Evolutionary conservation across 2,888 invertebrate species (phyloP).

Genomic region (Carterocephalus palaemon): DNA sequence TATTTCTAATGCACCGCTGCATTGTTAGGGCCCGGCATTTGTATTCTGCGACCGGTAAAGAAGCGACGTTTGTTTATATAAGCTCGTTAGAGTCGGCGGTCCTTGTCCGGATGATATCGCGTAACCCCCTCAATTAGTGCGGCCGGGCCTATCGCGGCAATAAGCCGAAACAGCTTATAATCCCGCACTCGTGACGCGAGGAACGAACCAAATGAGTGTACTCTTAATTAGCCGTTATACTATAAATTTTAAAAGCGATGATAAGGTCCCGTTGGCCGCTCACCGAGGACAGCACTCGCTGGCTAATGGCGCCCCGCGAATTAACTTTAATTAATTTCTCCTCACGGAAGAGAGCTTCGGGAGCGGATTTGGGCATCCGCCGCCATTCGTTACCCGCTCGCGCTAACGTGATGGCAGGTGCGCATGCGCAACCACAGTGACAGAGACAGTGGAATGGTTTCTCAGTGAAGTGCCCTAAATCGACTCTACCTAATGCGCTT

Average conservation of each 20-base stretch:
- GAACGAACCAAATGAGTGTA: conserved; percentile 58
- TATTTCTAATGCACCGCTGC: conserved; percentile 26
- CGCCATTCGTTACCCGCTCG: conserved; percentile 11
- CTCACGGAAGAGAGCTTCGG: conserved; percentile 36
- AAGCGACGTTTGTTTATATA: conserved; percentile 45
- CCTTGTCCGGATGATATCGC: conserved; percentile 59
- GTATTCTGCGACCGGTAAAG: conserved; percentile 34
- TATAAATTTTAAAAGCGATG: conserved; percentile 70
- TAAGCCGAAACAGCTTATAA: conserved; percentile 53
- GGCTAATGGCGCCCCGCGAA: conserved; percentile 59
- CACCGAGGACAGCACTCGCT: conserved; percentile 46
- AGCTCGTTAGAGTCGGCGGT: conserved; percentile 52
- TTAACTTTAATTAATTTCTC: conserved; percentile 67
- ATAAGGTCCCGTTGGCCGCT: conserved; percentile 67
- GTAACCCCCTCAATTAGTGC: conserved; percentile 64
- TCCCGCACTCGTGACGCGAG: conserved; percentile 59
- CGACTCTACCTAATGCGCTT: conserved; percentile 8
- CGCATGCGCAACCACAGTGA: conserved; percentile 4
- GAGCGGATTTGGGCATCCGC: conserved; percentile 34
- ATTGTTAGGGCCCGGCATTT: conserved; percentile 27
- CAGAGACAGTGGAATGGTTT: neutral
- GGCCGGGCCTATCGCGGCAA: conserved; percentile 52
- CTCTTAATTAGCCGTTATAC: conserved; percentile 72
- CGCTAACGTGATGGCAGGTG: conserved; percentile 4
- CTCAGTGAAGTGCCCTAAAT: neutral